These are phyloP conservation scores for Apodemus sylvaticus DNA, from an alignment of 2,113 vertebrate species.

Conservation along the genomic window DNA sequence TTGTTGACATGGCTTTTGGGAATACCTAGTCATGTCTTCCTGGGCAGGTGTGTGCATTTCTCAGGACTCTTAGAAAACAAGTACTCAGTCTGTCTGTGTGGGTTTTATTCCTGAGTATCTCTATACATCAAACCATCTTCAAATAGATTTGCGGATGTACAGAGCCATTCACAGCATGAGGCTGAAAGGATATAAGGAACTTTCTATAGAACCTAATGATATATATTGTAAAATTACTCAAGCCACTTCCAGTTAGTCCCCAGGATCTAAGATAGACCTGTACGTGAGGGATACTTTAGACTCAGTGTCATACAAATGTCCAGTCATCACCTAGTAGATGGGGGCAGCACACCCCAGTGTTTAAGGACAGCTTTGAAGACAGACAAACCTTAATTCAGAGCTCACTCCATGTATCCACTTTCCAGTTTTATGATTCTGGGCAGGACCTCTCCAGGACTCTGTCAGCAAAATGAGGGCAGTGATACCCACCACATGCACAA, in stretches of 20 bases:
- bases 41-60: neutral
- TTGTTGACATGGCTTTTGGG: neutral
- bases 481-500: neutral
- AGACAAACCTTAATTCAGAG: neutral
- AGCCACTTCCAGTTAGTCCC: neutral
- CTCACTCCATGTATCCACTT: neutral
- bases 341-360: neutral
- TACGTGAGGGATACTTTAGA: neutral
- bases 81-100: neutral
- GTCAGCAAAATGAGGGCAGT: slow-evolving; percentile 53
- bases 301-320: neutral
- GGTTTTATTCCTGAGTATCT: neutral
- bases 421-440: slow-evolving; percentile 49
- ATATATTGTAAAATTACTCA: neutral
- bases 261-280: neutral
- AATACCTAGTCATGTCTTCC: slow-evolving; percentile 11
- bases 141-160: neutral
- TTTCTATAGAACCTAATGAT: neutral
- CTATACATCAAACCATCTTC: neutral
- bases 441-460: slow-evolving; percentile 15
- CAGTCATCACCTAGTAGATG: neutral
- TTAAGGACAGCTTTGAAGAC: neutral
- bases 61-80: neutral
- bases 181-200: neutral
- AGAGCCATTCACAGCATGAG: slow-evolving; percentile 12